Evolutionary conservation across 2,888 invertebrate genomes (phyloP).

Genomic region (Drosophila vallismaia): DNA sequence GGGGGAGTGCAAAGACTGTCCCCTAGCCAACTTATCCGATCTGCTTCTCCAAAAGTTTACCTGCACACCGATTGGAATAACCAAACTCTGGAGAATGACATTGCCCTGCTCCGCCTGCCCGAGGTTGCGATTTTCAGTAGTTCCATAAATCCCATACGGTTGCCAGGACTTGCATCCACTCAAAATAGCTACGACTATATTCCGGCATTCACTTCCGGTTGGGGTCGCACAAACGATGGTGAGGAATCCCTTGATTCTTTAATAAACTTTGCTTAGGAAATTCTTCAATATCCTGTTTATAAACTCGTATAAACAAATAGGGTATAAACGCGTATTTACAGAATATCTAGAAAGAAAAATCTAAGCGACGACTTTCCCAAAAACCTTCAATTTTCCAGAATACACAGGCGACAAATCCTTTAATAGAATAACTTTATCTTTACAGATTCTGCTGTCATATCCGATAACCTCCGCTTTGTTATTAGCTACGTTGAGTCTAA

Average conservation of each 20-base stretch:
- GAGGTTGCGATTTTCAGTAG: background rate
- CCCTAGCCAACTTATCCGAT: constrained; percentile 39
- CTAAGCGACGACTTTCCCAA: too few species aligned
- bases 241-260: background rate
- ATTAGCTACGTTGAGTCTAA: constrained; percentile 47
- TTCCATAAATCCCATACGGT: constrained; percentile 20
- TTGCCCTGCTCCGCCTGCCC: constrained; percentile 42
- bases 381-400: too few species aligned
- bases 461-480: constrained; percentile 34
- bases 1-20: constrained; percentile 42
- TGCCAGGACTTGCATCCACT: constrained; percentile 24
- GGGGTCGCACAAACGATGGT: constrained; percentile 60
- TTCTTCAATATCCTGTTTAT: too few species aligned
- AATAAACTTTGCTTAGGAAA: too few species aligned
- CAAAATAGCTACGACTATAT: constrained; percentile 30
- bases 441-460: constrained; percentile 25
- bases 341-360: too few species aligned
- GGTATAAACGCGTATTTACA: too few species aligned
- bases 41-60: constrained; percentile 39
- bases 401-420: too few species aligned
- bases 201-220: constrained; percentile 53
- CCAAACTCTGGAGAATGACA: constrained; percentile 49
- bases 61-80: constrained; percentile 76
- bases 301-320: too few species aligned
- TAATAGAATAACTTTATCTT: background rate